Conservation (phyloP, 2,113 vertebrate genomes). For the Forbesichthys papilliferus region DNA sequence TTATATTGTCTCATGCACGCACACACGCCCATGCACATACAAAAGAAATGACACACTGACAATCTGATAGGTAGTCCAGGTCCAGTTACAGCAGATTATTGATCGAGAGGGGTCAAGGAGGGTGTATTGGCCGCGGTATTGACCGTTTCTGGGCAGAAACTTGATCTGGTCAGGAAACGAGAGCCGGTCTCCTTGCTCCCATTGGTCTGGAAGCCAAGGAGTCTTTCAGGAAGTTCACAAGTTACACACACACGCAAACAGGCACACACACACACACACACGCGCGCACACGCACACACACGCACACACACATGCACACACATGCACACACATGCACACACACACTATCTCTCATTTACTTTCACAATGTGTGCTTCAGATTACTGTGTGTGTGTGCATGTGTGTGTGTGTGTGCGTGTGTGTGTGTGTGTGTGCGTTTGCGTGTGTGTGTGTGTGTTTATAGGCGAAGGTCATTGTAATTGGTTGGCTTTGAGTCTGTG, state of each 20-base stretch:
- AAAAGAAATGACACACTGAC: not conserved
- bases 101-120: constrained; percentile 33
- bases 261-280: not conserved
- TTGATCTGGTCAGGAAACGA: constrained; percentile 52
- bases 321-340: not conserved
- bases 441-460: constrained; percentile 26
- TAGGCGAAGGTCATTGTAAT: constrained; percentile 49
- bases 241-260: not conserved
- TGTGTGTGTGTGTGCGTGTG: constrained; percentile 8
- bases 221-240: constrained; percentile 68
- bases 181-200: constrained; percentile 40
- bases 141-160: constrained; percentile 62
- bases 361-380: not conserved
- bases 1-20: not conserved
- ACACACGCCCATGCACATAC: not conserved
- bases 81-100: constrained; percentile 31
- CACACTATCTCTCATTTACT: constrained; percentile 7
- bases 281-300: not conserved
- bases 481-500: constrained; percentile 13
- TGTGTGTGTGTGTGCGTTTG: not conserved
- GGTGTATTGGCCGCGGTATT: constrained; percentile 38
- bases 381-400: not conserved
- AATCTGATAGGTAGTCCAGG: constrained; percentile 37
- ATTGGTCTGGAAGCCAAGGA: constrained; percentile 57
- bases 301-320: not conserved